A percentile compares a stretch with the other conserved stretches of the same genome.
Evolutionary conservation across 35 echinoderm and acorn worm genomes (phyloP).

Genomic region (Apostichopus californicus): DNA sequence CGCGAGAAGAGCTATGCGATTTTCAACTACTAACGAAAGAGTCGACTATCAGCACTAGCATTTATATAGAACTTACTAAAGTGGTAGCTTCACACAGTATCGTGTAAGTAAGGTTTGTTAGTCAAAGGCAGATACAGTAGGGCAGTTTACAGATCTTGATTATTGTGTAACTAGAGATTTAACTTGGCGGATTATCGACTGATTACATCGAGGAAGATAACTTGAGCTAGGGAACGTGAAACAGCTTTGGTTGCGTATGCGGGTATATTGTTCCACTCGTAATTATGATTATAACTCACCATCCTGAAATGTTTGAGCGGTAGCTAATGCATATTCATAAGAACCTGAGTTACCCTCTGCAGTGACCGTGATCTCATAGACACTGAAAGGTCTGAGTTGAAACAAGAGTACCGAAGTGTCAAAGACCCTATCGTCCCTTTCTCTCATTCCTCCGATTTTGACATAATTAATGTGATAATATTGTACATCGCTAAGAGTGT

Average conservation of each 20-base stretch:
- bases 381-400: constrained; percentile 30
- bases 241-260: background rate
- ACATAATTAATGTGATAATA: constrained; percentile 2
- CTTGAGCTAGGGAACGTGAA: background rate
- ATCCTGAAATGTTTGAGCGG: constrained; percentile 32
- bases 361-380: constrained; percentile 23
- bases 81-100: too few relatives aligned
- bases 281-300: constrained; percentile 8
- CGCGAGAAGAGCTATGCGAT: too few relatives aligned
- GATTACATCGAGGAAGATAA: background rate
- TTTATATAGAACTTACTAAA: too few relatives aligned
- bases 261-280: background rate
- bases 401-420: constrained; percentile 2
- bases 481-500: background rate
- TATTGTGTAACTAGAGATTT: too few relatives aligned
- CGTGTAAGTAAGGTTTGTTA: too few relatives aligned
- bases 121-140: too few relatives aligned
- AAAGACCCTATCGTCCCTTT: background rate
- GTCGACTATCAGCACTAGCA: too few relatives aligned
- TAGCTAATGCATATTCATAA: background rate
- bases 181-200: too few relatives aligned
- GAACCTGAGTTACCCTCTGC: constrained; percentile 8
- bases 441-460: background rate
- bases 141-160: too few relatives aligned
- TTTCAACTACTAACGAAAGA: too few relatives aligned